A percentile compares a stretch with the other conserved stretches of the same genome.
Conservation (phyloP, 2,797 vertebrate genomes). For the Halcyon badia region DNA sequence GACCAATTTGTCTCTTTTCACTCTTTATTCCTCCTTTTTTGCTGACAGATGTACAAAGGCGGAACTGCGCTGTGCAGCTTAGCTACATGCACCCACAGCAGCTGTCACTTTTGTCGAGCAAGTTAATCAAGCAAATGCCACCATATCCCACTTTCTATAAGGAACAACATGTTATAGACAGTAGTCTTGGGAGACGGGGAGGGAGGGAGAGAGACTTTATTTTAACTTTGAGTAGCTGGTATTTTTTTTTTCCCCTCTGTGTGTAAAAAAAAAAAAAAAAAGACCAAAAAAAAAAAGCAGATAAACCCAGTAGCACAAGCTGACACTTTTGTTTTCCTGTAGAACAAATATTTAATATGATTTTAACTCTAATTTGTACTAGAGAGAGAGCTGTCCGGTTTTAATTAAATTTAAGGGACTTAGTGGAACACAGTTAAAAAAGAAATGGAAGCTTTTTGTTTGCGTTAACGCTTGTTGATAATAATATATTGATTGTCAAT, state of each 20-base stretch:
- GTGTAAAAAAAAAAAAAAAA: not conserved
- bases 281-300: not conserved
- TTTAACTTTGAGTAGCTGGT: slow-evolving; percentile 86
- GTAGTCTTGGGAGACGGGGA: slow-evolving; percentile 83
- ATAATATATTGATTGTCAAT: slow-evolving; percentile 72
- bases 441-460: slow-evolving; percentile 71
- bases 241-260: slow-evolving; percentile 34
- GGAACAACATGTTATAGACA: slow-evolving; percentile 89
- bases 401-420: slow-evolving; percentile 69
- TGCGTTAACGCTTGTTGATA: slow-evolving; percentile 68
- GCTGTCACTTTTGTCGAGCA: slow-evolving; percentile 99
- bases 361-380: slow-evolving; percentile 71
- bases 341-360: slow-evolving; percentile 74
- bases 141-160: slow-evolving; percentile 95
- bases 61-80: slow-evolving; percentile 98
- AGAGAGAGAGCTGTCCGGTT: slow-evolving; percentile 42
- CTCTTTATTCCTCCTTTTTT: slow-evolving; percentile 94
- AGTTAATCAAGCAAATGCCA: slow-evolving; percentile 99
- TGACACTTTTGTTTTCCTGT: slow-evolving; percentile 58
- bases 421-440: slow-evolving; percentile 31
- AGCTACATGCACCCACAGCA: slow-evolving; percentile 96
- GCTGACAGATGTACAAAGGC: slow-evolving; percentile 99
- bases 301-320: slow-evolving; percentile 62
- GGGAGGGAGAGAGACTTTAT: slow-evolving; percentile 85
- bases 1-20: slow-evolving; percentile 99